Conservation (phyloP, 2,797 vertebrate species). For the Babyrousa celebensis region DNA sequence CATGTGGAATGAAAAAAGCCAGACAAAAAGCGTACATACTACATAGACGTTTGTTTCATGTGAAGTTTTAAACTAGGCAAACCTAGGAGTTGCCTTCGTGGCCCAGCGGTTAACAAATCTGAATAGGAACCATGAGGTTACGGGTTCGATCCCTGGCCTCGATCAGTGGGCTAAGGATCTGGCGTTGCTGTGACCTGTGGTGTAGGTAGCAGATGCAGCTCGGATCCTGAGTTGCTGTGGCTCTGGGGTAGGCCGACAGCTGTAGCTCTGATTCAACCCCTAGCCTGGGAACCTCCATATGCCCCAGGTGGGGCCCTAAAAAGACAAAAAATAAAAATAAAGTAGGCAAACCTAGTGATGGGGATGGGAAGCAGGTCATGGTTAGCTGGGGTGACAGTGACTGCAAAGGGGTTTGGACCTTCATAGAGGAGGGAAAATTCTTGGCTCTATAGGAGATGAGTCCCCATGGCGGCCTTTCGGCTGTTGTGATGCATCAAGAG, state of each 20-base stretch:
- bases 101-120: too few relatives aligned
- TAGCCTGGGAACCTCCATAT: too few relatives aligned
- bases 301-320: too few relatives aligned
- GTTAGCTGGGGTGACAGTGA: not conserved
- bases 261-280: too few relatives aligned
- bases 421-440: not conserved
- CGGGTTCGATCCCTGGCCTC: too few relatives aligned
- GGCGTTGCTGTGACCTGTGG: too few relatives aligned
- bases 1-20: not conserved
- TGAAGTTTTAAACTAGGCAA: constrained; percentile 26
- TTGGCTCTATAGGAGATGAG: not conserved
- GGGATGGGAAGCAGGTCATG: not conserved
- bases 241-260: too few relatives aligned
- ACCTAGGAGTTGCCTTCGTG: not conserved
- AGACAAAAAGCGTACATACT: not conserved
- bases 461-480: not conserved
- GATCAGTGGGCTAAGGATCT: too few relatives aligned
- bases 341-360: not conserved
- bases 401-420: not conserved
- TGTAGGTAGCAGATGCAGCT: too few relatives aligned
- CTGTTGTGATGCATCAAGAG: not conserved
- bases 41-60: not conserved
- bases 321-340: not conserved
- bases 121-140: too few relatives aligned
- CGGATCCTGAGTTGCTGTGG: too few relatives aligned